Evolutionary conservation across 2,888 invertebrate species (phyloP), one percentile per base, ranked within the genome.

Genomic region (Perizoma affinitatum): DNA sequence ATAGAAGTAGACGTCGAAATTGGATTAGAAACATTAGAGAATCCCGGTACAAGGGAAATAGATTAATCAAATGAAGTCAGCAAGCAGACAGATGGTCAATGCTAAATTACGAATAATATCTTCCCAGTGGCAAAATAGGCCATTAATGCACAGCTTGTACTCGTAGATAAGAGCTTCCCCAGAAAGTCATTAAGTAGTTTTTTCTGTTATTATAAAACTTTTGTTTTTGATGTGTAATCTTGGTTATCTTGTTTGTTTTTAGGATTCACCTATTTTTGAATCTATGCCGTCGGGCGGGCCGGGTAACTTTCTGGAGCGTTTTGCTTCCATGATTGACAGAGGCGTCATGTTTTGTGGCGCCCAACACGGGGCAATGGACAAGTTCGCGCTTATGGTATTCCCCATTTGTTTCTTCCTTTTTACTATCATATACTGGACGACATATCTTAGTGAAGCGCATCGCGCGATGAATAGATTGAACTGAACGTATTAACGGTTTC

Each of bases 301-400:
- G n/a, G 78, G 84, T 6, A 75, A 75, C 55, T 72, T 84, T 43
- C 49, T 82, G 70, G 74, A 78, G 63, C 80, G 89, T 10, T 79
- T 94, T 71, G 85, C 84, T 0, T 80, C 90, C 34, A 79, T 86
- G 56, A 83, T 92, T 8, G 93, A 94, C 73, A 88, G 90, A 53
- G 93, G 93, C 6, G 89, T 94, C 41, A 90, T 94, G 82, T 94
- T 93, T 74, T 94, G 94, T 73, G 94, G 94, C 72, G 94, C 94
- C 63, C 94, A 94, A 76, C 90, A 94, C 67, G 94, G 94, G 36
- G 84, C 93, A 43, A 83, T 94, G 61, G 94, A 94, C 79, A 93
- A 93, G 76, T 92, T 93, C 65, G 94, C 94, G 6, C 88, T 94
- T n/a, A 93, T 94, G 65, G 64, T 94, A 45, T 94, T 94, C 77